Conservation (phyloP, 2,888 invertebrate genomes). For the Miltochrista miniata region DNA sequence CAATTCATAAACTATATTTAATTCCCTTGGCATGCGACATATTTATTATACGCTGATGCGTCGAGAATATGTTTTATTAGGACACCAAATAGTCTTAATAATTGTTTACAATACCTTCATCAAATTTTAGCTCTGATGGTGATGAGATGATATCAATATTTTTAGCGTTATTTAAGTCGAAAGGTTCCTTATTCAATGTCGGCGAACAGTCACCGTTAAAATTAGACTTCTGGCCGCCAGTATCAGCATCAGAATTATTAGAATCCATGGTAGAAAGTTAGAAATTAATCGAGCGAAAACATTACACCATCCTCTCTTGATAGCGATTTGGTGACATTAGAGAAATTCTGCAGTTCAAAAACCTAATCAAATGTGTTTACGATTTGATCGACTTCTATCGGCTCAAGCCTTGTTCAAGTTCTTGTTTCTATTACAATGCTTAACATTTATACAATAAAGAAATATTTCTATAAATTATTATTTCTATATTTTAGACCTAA, state of each 20-base stretch:
- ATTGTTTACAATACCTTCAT: constrained; percentile 85
- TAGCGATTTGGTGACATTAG: constrained; percentile 57
- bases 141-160: constrained; percentile 83
- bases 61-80: constrained; percentile 24
- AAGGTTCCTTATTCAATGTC: constrained; percentile 46
- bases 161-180: constrained; percentile 66
- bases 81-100: constrained; percentile 24
- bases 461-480: background rate
- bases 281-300: constrained; percentile 66
- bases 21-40: background rate
- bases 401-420: too few relatives aligned
- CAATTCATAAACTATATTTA: constrained; percentile 5
- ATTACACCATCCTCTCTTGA: constrained; percentile 67
- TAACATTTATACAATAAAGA: background rate
- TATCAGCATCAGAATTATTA: constrained; percentile 57
- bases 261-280: constrained; percentile 68
- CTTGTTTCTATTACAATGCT: background rate
- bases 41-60: constrained; percentile 8
- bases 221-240: constrained; percentile 59
- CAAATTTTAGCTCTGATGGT: constrained; percentile 87
- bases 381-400: background rate
- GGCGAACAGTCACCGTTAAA: constrained; percentile 67
- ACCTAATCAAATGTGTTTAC: constrained; percentile 1
- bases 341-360: constrained; percentile 39
- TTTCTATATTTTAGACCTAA: too few relatives aligned